phyloP scores from a whole-genome alignment of 2,113 vertebrate species.

The Percopsis transmontana region DNA sequence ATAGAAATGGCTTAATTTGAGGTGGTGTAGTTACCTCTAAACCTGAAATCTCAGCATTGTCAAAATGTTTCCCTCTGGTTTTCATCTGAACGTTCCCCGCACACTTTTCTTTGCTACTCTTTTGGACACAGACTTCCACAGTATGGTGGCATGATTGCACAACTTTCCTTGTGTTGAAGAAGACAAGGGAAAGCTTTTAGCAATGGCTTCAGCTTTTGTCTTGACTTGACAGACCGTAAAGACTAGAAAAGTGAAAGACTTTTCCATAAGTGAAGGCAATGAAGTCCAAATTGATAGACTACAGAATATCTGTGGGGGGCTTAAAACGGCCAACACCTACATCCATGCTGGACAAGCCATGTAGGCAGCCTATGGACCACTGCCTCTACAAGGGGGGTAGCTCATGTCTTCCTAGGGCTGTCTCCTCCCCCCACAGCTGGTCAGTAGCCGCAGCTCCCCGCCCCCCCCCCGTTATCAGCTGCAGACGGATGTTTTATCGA shows the following conservation, averaged over 20 bases:
- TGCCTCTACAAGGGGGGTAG: background rate
- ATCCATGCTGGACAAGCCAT: background rate
- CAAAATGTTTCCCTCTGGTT: conserved; percentile 41
- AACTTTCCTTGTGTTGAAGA: conserved; percentile 30
- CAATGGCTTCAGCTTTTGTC: conserved; percentile 3
- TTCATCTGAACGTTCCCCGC: conserved; percentile 25
- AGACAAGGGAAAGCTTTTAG: conserved; percentile 17
- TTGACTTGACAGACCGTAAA: background rate
- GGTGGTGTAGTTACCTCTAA: conserved; percentile 23
- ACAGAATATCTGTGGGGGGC: no score
- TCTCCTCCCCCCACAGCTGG: conserved; percentile 4
- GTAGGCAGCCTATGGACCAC: background rate
- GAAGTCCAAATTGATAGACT: no score
- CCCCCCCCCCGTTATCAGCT: conserved; percentile 34
- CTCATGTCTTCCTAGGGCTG: background rate
- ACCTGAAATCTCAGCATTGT: conserved; percentile 40
- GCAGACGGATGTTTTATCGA: conserved; percentile 26
- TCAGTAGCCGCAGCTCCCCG: conserved; percentile 17
- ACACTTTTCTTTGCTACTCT: conserved; percentile 4
- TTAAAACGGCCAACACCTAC: background rate
- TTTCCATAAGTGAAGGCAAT: no score
- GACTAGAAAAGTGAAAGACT: no score
- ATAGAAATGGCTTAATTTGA: conserved; percentile 15
- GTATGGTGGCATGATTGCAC: conserved; percentile 34
- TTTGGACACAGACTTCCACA: conserved; percentile 3